Percentiles rank a stretch among this genome's conserved stretches.
phyloP scores from a whole-genome alignment of 2,113 vertebrate genomes.

The Columbina picui region DNA sequence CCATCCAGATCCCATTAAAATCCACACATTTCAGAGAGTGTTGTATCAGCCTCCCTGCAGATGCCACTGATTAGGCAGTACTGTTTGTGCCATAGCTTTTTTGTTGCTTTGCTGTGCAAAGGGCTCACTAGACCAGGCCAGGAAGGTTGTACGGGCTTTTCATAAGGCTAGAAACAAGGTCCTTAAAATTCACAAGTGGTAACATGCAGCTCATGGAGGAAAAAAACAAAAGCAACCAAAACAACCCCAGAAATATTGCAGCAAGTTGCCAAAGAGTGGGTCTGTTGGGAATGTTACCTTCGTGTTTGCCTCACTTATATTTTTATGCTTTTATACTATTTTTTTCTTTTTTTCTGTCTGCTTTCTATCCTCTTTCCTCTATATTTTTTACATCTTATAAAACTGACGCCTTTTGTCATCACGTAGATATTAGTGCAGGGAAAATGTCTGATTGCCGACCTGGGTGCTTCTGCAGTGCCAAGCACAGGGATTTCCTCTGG shows the following conservation, averaged over 20 bases:
- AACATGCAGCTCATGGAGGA: neutral
- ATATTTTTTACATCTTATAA: neutral
- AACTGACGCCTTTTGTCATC: neutral
- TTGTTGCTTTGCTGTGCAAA: fast-evolving
- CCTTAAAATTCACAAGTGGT: neutral
- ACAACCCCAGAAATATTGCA: neutral
- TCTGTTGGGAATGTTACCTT: neutral
- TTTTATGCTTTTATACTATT: neutral
- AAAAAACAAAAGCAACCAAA: neutral
- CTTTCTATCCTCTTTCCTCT: neutral
- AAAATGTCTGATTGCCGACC: neutral
- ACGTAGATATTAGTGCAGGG: neutral
- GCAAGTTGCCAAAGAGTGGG: neutral
- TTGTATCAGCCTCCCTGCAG: neutral
- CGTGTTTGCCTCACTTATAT: neutral
- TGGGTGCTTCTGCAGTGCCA: neutral
- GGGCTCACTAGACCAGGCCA: neutral
- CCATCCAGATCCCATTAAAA: neutral
- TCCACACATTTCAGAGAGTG: fast-evolving
- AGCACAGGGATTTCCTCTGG: neutral
- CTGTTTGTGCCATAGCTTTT: neutral
- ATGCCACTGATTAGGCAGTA: neutral
- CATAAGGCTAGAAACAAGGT: neutral
- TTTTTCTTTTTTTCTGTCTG: neutral
- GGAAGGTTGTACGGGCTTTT: neutral